Percentiles rank a stretch among this genome's conserved stretches.
phyloP scores from a whole-genome alignment of 1,140 invertebrate genomes.

The Ctenoplectra terminalis region DNA sequence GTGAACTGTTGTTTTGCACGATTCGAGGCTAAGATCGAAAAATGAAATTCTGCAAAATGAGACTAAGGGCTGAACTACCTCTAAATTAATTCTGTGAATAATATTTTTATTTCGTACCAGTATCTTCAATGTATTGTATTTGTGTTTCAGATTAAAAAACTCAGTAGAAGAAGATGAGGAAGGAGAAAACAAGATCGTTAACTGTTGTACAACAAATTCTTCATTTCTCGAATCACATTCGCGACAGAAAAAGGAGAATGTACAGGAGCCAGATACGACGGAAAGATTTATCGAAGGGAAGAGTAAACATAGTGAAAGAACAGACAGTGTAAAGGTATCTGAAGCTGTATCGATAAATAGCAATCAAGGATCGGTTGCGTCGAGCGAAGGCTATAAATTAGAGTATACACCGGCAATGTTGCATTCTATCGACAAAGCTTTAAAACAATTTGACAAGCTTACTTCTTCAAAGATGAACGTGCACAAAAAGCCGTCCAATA shows the following conservation, averaged over 20 bases:
- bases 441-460: not conserved
- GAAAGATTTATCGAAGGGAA: too few species aligned
- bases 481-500: not conserved
- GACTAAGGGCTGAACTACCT: too few species aligned
- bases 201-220: too few species aligned
- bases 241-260: not conserved
- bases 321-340: not conserved
- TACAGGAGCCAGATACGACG: not conserved
- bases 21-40: not conserved
- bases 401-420: not conserved
- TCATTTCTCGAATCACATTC: not conserved
- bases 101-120: not conserved
- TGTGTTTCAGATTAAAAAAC: not conserved
- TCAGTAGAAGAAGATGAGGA: not conserved
- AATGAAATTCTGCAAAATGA: not conserved
- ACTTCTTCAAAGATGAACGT: not conserved
- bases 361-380: not conserved
- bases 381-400: not conserved
- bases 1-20: too few species aligned
- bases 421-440: constrained; percentile 17
- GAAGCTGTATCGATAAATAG: not conserved
- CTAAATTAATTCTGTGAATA: not conserved
- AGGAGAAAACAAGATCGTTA: not conserved
- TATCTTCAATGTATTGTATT: not conserved
- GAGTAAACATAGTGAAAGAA: not conserved